Evolutionary conservation across 1,140 invertebrate species (phyloP).

Genomic region (Drosophila carrolli): DNA sequence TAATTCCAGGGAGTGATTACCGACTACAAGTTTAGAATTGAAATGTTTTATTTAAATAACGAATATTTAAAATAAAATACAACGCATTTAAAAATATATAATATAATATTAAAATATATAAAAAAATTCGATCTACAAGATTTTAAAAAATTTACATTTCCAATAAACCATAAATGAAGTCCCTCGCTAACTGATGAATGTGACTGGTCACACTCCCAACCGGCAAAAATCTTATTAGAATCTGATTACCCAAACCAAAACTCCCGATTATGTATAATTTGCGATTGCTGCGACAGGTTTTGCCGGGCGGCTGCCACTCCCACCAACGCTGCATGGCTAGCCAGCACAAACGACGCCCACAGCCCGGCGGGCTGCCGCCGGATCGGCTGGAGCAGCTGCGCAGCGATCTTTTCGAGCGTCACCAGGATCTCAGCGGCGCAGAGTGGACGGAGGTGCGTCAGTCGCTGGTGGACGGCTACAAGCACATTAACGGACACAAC

Average conservation of each 20-base stretch:
- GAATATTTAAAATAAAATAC: no score
- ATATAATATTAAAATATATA: no score
- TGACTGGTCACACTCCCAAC: background rate
- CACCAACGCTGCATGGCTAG: conserved; percentile 26
- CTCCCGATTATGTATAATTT: conserved; percentile 50
- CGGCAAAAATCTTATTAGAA: conserved; percentile 1
- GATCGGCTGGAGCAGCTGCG: conserved; percentile 63
- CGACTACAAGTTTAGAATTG: no score
- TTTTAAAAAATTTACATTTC: no score
- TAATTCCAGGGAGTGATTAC: no score
- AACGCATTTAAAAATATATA: no score
- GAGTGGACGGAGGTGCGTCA: conserved; percentile 62
- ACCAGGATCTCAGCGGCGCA: conserved; percentile 23
- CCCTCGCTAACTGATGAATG: no score
- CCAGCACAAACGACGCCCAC: conserved; percentile 51
- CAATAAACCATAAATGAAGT: no score
- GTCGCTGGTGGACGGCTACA: conserved; percentile 49
- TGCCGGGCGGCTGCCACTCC: conserved; percentile 1
- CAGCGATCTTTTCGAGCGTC: conserved; percentile 40
- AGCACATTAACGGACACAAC: conserved; percentile 84
- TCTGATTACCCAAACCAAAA: background rate
- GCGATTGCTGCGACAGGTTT: conserved; percentile 29
- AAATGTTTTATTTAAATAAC: no score
- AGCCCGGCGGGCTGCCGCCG: conserved; percentile 32
- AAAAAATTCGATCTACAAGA: no score